Base-by-base conservation (phyloP, 2,888 invertebrate species). In the Parapristionchus giblindavisi region DNA sequence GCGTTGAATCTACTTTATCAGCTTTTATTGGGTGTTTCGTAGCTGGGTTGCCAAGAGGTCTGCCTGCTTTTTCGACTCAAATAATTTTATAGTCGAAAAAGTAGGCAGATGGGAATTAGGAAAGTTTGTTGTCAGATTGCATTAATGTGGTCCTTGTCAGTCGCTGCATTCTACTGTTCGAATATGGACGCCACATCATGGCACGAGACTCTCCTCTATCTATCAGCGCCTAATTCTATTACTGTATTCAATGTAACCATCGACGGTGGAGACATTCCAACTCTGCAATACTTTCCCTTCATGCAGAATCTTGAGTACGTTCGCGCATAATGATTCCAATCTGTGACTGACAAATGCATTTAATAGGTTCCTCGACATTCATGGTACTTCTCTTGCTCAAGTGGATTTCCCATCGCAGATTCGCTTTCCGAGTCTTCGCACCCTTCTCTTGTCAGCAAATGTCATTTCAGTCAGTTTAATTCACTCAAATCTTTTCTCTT, bases 391-490 rank as follows among this genome's bases (percentile, higher is more conserved):
- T n/a, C 56, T 71, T 34, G 56, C 38, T 40, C 54, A 56, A 71
- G 70, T 71, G 29, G 48, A 71, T 48, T 71, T 71, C 70, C 70
- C 70, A 24, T 56, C 70, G 6, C 40, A 71, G 40, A 54, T 71
- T 38, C 54, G 70, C 38, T 71, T 48, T 40, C 70, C 70, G 29
- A 56, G 40, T 56, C 70, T 71, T 24, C 70, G 70, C 70, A 71
- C 54, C 5, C 70, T 71, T n/a, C 38, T 38, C 4, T 56, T 71
- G 27, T 6, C 36, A 29, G 34, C 40, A 38, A 71, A 71, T 17
- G 32, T 40, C 29, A 71, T 71, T 71, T 38, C 36, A 40, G 70
- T 71, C 17, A 21, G 52, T 36, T 32, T 11, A 32, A 21, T 8
- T 17, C 43, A 40, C 48, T 5, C 52, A 43, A 29, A 43, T n/a